Percentiles rank a stretch among this genome's conserved stretches.
These are phyloP conservation scores for Psylliodes chrysocephalus DNA, from an alignment of 2,888 invertebrate species.

Conservation along the genomic window DNA sequence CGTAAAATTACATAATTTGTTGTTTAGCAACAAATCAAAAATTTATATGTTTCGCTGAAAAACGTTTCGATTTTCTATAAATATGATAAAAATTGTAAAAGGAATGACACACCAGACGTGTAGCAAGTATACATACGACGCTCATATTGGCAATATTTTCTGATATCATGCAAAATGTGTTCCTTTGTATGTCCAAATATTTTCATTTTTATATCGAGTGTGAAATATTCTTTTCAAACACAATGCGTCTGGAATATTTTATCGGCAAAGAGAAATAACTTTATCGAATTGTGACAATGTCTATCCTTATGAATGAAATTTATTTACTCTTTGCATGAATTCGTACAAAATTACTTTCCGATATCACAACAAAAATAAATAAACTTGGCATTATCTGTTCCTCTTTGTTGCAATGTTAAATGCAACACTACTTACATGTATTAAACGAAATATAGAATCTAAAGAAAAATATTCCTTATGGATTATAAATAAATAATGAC, in stretches of 20 bases:
- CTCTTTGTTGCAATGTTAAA: too few relatives aligned
- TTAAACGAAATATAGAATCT: too few relatives aligned
- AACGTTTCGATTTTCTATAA: background rate
- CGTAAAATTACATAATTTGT: too few relatives aligned
- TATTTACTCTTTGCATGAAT: constrained; percentile 1
- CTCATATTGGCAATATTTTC: constrained; percentile 23
- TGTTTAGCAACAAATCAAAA: too few relatives aligned
- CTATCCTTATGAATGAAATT: constrained; percentile 14
- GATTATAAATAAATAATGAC: too few relatives aligned
- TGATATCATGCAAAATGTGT: constrained; percentile 23
- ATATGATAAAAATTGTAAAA: background rate
- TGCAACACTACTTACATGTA: too few relatives aligned
- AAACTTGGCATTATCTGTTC: too few relatives aligned
- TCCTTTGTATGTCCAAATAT: constrained; percentile 23
- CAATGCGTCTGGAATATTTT: constrained; percentile 16
- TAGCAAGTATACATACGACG: constrained; percentile 4
- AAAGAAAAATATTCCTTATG: too few relatives aligned
- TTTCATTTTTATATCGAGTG: constrained; percentile 21
- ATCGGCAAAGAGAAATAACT: constrained; percentile 12
- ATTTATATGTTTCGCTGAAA: too few relatives aligned
- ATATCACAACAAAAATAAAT: too few relatives aligned
- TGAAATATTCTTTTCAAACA: constrained; percentile 24
- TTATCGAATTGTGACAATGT: constrained; percentile 12
- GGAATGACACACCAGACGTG: background rate
- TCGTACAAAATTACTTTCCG: background rate